These are phyloP conservation scores for Gobionotothen gibberifrons DNA, from an alignment of 2,797 vertebrate genomes.

Conservation along the genomic window DNA sequence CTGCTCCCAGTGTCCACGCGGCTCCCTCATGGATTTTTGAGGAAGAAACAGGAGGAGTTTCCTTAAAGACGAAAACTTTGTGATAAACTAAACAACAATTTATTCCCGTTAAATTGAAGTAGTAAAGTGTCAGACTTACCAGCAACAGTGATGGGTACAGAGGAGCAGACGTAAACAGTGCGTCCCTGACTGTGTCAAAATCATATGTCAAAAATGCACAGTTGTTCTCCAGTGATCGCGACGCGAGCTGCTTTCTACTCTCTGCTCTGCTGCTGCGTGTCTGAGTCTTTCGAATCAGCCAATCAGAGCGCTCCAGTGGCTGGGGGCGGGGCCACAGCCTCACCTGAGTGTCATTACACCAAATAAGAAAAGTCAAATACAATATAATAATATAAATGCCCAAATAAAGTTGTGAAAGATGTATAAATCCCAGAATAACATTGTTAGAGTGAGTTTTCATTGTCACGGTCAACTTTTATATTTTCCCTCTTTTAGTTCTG, in stretches of 20 bases:
- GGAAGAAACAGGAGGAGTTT: constrained; percentile 3
- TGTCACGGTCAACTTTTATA: too few species aligned
- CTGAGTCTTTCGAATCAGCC: constrained; percentile 81
- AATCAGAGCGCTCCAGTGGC: constrained; percentile 63
- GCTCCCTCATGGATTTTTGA: constrained; percentile 48
- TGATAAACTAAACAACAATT: not conserved
- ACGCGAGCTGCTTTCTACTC: constrained; percentile 19
- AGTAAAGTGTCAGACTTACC: constrained; percentile 50
- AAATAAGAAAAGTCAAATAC: constrained; percentile 6
- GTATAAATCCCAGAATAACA: rapidly evolving
- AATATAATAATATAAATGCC: too few species aligned
- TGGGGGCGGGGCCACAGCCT: constrained; percentile 52
- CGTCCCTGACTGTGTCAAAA: too few species aligned
- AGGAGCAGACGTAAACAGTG: too few species aligned
- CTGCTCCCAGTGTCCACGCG: constrained; percentile 41
- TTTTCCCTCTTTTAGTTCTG: too few species aligned
- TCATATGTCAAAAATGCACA: too few species aligned
- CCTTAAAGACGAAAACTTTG: constrained; percentile 11
- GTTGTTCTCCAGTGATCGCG: not conserved
- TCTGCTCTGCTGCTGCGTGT: constrained; percentile 45
- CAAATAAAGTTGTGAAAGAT: not conserved
- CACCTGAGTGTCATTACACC: constrained; percentile 68
- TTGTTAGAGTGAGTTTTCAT: not conserved
- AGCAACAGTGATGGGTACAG: not conserved
- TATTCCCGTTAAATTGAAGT: not conserved